Conservation (phyloP, 1,140 invertebrate species). For the Atta texana region DNA sequence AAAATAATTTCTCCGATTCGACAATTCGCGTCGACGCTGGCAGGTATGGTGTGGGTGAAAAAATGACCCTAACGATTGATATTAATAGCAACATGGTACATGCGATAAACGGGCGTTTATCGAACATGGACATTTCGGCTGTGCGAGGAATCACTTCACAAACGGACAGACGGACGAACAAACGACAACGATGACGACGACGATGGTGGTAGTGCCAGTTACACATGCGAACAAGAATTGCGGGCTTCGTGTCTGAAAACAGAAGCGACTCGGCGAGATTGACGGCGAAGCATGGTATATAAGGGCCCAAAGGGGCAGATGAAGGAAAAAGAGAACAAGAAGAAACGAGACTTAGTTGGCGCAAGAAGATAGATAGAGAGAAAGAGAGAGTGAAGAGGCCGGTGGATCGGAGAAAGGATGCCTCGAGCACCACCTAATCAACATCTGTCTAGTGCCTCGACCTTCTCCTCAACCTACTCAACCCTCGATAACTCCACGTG, state of each 20-base stretch:
- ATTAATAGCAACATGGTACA: slow-evolving; percentile 69
- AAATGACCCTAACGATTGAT: slow-evolving; percentile 59
- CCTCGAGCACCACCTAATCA: slow-evolving; percentile 81
- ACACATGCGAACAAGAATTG: slow-evolving; percentile 81
- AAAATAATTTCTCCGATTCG: slow-evolving; percentile 70
- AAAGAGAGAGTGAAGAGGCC: slow-evolving; percentile 25
- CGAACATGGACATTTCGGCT: slow-evolving; percentile 63
- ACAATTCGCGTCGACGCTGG: slow-evolving; percentile 55
- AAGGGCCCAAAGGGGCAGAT: slow-evolving; percentile 53
- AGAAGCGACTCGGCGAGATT: slow-evolving; percentile 82
- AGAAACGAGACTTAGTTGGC: slow-evolving; percentile 62
- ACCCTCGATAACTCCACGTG: slow-evolving; percentile 60
- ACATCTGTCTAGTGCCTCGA: slow-evolving; percentile 82
- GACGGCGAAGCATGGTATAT: slow-evolving; percentile 73
- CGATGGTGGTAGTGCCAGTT: slow-evolving; percentile 72
- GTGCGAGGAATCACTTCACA: slow-evolving; percentile 37
- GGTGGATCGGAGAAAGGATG: slow-evolving; percentile 67
- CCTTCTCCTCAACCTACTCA: slow-evolving; percentile 70
- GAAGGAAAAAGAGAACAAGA: slow-evolving; percentile 47
- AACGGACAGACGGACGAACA: slow-evolving; percentile 39
- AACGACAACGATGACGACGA: slow-evolving; percentile 53
- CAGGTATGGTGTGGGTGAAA: slow-evolving; percentile 22
- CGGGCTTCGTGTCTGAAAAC: slow-evolving; percentile 82
- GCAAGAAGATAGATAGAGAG: slow-evolving; percentile 26
- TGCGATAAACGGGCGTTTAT: slow-evolving; percentile 67